Evolutionary conservation across 2,113 vertebrate genomes (phyloP).

Genomic region (Sialia sialis): DNA sequence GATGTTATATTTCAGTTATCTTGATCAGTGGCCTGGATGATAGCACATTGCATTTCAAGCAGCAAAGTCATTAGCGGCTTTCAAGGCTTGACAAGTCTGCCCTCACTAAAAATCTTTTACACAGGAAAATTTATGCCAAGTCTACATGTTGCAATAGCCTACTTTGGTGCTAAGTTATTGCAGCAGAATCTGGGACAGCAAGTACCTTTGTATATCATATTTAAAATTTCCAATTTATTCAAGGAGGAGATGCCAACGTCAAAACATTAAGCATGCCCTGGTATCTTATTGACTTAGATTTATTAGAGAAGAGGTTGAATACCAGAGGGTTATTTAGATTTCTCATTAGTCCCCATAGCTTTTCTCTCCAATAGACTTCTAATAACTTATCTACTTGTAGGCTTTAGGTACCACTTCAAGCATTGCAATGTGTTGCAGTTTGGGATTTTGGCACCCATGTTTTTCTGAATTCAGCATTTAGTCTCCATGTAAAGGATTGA

Average conservation of each 20-base stretch:
- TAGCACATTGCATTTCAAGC: not conserved
- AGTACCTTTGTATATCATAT: not conserved
- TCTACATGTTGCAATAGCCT: not conserved
- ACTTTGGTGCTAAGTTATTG: not conserved
- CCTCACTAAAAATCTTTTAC: not conserved
- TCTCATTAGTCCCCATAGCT: not conserved
- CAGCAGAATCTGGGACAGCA: not conserved
- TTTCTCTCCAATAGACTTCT: not conserved
- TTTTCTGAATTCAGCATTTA: not conserved
- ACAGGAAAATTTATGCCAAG: not conserved
- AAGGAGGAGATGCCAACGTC: accelerated
- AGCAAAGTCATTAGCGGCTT: not conserved
- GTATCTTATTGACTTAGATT: not conserved
- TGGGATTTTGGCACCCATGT: not conserved
- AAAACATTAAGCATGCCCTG: not conserved
- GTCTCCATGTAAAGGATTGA: not conserved
- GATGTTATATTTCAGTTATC: not conserved
- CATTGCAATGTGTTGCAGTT: not conserved
- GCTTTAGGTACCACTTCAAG: not conserved
- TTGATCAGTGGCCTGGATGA: not conserved
- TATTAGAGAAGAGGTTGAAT: not conserved
- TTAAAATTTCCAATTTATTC: not conserved
- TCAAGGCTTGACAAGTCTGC: not conserved
- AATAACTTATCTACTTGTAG: not conserved
- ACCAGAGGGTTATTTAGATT: not conserved